phyloP scores from a whole-genome alignment of 2,888 invertebrate genomes.

The Lepetodrilus schrolli region DNA sequence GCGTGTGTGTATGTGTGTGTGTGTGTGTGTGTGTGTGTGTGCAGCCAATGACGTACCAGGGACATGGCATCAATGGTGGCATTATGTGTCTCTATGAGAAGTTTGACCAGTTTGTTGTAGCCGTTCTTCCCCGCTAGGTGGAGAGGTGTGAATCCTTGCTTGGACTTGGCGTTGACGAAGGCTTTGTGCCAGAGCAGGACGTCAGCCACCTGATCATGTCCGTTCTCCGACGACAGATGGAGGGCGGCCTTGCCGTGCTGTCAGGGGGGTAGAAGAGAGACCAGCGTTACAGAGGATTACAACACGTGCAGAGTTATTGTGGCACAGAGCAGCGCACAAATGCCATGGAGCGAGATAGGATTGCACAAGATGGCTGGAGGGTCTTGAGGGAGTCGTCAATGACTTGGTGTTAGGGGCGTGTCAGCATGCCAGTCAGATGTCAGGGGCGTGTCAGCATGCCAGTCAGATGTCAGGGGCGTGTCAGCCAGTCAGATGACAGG shows the following conservation, averaged over 20 bases:
- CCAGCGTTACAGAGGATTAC: no score
- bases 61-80: constrained; percentile 97
- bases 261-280: neutral
- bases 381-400: no score
- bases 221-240: constrained; percentile 92
- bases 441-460: no score
- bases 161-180: constrained; percentile 98
- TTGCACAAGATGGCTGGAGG: no score
- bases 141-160: constrained; percentile 95
- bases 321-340: neutral
- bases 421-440: no score
- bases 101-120: constrained; percentile 89
- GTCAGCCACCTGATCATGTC: constrained; percentile 83
- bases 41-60: constrained; percentile 79
- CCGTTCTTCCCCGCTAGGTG: constrained; percentile 98
- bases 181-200: constrained; percentile 92
- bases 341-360: neutral
- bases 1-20: no score
- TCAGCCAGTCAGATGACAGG: no score
- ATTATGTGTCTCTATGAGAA: constrained; percentile 94
- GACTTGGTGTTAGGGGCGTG: no score
- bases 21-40: no score
- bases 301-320: neutral
- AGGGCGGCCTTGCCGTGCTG: constrained; percentile 86
- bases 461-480: no score